These are phyloP conservation scores for Cyaniris semiargus DNA, from an alignment of 2,888 invertebrate species.

Conservation along the genomic window DNA sequence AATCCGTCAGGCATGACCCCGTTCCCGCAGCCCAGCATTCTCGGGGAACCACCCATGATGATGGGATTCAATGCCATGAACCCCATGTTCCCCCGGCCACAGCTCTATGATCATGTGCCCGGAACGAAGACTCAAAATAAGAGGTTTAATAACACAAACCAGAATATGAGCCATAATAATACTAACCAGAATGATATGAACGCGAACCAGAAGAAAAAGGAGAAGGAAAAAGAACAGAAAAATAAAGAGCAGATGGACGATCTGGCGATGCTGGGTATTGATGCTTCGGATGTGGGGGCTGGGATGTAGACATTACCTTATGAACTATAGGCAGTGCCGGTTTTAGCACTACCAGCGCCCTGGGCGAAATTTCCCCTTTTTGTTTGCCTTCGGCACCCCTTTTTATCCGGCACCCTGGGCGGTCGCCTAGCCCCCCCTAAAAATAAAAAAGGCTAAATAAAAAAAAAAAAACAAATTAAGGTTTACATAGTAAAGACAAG, in stretches of 20 bases:
- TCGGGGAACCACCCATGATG: constrained; percentile 54
- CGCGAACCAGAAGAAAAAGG: constrained; percentile 40
- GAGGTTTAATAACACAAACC: constrained; percentile 39
- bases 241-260: constrained; percentile 84
- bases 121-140: constrained; percentile 44
- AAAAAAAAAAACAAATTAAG: too few species aligned
- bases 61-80: constrained; percentile 64
- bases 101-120: constrained; percentile 69
- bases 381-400: too few species aligned
- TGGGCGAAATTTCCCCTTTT: too few species aligned
- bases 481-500: too few species aligned
- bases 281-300: constrained; percentile 88
- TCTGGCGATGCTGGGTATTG: constrained; percentile 91
- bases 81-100: constrained; percentile 57
- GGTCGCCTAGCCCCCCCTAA: too few species aligned
- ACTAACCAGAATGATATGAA: constrained; percentile 38
- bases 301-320: constrained; percentile 48
- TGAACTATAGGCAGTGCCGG: neutral
- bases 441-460: too few species aligned
- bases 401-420: too few species aligned
- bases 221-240: constrained; percentile 42
- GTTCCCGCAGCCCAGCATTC: constrained; percentile 45
- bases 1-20: neutral
- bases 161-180: constrained; percentile 37
- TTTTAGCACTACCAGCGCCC: too few species aligned